Evolutionary conservation across 1,140 invertebrate species (phyloP), one percentile per base, ranked within the genome.

Genomic region (Plodia interpunctella): DNA sequence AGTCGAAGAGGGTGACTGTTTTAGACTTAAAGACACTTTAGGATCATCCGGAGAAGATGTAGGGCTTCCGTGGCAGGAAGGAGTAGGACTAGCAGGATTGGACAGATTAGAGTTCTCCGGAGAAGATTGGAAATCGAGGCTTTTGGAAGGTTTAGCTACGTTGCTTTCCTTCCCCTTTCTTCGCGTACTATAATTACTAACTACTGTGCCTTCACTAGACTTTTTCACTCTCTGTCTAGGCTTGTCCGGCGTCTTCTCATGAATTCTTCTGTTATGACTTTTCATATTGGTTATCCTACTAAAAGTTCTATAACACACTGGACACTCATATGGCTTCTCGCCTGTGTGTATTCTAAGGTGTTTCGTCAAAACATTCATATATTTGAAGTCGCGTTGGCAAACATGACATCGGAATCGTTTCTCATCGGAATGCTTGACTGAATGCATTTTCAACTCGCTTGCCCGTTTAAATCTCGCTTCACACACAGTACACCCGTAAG

Each of bases 371-470:
- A 20, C 21, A 25, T 25, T 25, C 21, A 25, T 53, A n/a, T 53
- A n/a, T 25, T 25, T 53, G 25, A 20, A 53, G 13, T 25, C 10
- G 20, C 21, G 21, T 18, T 53, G 51, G n/a, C 51, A 53, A 9
- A 92, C 83, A 55, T 91, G 92, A 76, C 94, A 95, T 6, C 91
- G 90, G 62, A 92, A 94, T 0, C 92, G 93, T n/a, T 53, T 53
- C 51, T 53, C 51, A 18, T 25, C 51, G 0, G 19, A 25, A n/a
- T 53, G 51, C n/a, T 20, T 53, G 19, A 20, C 21, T 25, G 25
- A 53, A 53, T 53, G 51, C 21, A 53, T 53, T 25, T 53, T 38
- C 18, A 19, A 38, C 30, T 53, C 28, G 25, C 50, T 38, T 25
- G 19, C 25, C n/a, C 21, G 1, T n/a, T 25, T 53, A 25, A 20